Percentiles rank a stretch among this genome's conserved stretches.
phyloP scores from a whole-genome alignment of 2,888 invertebrate species.

The Drosophila demipolita region DNA sequence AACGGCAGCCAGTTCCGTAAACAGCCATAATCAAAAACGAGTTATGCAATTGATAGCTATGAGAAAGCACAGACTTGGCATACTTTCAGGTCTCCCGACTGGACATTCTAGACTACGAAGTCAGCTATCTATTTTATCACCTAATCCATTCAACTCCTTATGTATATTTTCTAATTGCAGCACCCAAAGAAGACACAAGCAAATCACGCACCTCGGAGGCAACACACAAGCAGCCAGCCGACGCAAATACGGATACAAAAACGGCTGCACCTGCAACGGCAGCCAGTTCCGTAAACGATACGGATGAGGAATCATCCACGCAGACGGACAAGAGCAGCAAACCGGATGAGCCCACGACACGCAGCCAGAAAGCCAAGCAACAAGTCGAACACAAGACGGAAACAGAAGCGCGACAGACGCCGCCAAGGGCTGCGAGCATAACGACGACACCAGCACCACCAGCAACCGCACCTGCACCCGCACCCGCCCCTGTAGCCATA shows the following conservation, averaged over 20 bases:
- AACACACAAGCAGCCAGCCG: conserved; percentile 26
- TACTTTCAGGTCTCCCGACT: not conserved
- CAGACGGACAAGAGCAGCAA: conserved; percentile 77
- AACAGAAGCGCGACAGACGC: conserved; percentile 45
- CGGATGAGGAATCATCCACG: conserved; percentile 78
- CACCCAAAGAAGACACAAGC: conserved; percentile 17
- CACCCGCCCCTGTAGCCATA: conserved; percentile 37
- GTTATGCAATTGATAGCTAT: not conserved
- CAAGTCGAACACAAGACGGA: conserved; percentile 30
- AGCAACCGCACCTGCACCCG: conserved; percentile 1
- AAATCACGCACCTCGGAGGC: conserved; percentile 19
- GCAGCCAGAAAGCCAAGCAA: conserved; percentile 36
- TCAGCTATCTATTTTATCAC: not conserved
- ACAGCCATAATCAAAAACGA: not conserved
- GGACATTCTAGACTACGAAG: not conserved
- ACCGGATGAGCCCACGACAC: conserved; percentile 58
- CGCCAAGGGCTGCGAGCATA: conserved; percentile 26
- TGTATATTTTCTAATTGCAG: conserved; percentile 17
- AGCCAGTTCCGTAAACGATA: conserved; percentile 68
- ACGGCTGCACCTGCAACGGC: conserved; percentile 28
- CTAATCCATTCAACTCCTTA: not conserved
- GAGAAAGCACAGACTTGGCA: not conserved
- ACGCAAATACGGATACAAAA: conserved; percentile 20
- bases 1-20: conserved; percentile 54
- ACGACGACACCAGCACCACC: conserved; percentile 31